phyloP scores from a whole-genome alignment of 2,113 vertebrate species.

The Pituophis catenifer region DNA sequence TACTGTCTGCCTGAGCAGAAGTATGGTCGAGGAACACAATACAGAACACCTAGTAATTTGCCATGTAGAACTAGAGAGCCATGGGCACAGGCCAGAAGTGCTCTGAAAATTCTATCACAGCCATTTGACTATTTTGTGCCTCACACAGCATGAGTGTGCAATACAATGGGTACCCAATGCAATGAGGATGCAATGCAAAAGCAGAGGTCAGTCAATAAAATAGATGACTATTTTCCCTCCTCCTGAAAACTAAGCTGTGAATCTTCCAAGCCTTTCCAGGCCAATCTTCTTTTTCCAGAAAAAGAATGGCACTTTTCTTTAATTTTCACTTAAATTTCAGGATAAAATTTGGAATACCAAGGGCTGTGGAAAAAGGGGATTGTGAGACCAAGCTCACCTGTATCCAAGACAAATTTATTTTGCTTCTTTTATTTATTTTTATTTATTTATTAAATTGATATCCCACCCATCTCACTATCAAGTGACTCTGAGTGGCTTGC shows the following conservation, averaged over 20 bases:
- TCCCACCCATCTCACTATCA: background rate
- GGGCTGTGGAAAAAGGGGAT: background rate
- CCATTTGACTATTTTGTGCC: background rate
- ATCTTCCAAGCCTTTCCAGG: background rate
- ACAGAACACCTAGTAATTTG: background rate
- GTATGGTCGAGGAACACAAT: background rate
- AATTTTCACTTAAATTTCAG: background rate
- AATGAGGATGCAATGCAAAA: background rate
- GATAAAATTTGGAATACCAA: background rate
- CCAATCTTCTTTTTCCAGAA: background rate
- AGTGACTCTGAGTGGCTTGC: background rate
- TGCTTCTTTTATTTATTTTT: background rate
- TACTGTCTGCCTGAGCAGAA: background rate
- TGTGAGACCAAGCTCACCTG: background rate
- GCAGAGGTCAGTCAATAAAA: background rate
- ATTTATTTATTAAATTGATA: background rate
- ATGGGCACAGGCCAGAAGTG: background rate
- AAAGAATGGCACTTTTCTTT: background rate
- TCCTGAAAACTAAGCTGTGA: background rate
- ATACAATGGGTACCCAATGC: background rate
- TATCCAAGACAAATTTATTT: background rate
- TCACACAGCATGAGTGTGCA: background rate
- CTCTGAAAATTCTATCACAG: background rate
- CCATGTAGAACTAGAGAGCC: background rate
- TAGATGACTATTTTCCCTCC: accelerated